These are phyloP conservation scores for Lasiommata megera DNA, from an alignment of 2,888 invertebrate species.

Conservation along the genomic window DNA sequence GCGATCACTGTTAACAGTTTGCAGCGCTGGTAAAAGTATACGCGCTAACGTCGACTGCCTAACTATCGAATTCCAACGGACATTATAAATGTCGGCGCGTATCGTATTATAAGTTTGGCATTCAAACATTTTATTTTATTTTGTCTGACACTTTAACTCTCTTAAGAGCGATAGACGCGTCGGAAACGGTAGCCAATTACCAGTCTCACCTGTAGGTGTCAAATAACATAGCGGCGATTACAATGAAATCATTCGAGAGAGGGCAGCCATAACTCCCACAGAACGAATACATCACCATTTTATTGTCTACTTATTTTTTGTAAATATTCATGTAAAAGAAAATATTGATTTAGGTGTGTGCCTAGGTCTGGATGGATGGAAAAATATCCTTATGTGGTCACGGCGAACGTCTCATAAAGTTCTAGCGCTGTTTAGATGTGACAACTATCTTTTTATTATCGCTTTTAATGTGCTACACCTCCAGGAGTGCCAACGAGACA, in stretches of 20 bases:
- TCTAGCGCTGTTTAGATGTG: too few species aligned
- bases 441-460: too few species aligned
- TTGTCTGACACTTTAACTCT: slow-evolving; percentile 27
- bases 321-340: too few species aligned
- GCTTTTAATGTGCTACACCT: too few species aligned
- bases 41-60: background rate
- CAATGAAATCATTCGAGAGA: slow-evolving; percentile 33
- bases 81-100: slow-evolving; percentile 8
- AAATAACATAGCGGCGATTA: slow-evolving; percentile 37
- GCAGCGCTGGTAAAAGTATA: background rate
- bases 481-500: too few species aligned
- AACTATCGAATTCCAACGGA: slow-evolving; percentile 15
- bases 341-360: too few species aligned
- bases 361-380: too few species aligned
- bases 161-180: slow-evolving; percentile 26
- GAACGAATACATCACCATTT: background rate
- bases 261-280: background rate
- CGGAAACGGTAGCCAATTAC: slow-evolving; percentile 38
- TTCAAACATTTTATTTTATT: slow-evolving; percentile 17
- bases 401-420: too few species aligned
- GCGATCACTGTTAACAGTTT: background rate
- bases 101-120: slow-evolving; percentile 13
- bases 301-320: too few species aligned
- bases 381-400: too few species aligned
- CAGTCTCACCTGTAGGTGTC: slow-evolving; percentile 34